Percentiles rank a stretch among this genome's conserved stretches.
These are phyloP conservation scores for Cordylochernes scorpioides DNA, from an alignment of 2,888 invertebrate genomes.

Conservation along the genomic window DNA sequence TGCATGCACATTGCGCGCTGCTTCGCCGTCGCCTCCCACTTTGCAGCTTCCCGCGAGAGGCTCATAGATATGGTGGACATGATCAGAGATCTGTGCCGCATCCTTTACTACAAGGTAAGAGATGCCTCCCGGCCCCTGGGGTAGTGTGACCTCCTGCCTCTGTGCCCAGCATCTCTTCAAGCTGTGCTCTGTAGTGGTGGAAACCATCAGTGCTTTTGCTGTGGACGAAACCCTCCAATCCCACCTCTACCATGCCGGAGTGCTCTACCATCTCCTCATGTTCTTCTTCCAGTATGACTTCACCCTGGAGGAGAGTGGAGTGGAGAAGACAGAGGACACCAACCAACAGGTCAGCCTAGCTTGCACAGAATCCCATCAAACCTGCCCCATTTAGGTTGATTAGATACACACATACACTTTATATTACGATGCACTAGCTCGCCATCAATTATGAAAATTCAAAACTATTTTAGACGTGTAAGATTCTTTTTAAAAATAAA, in stretches of 20 bases:
- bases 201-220: slow-evolving; percentile 61
- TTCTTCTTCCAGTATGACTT: slow-evolving; percentile 85
- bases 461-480: not conserved
- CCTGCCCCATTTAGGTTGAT: too few species aligned
- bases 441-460: not conserved
- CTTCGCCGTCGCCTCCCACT: slow-evolving; percentile 81
- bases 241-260: slow-evolving; percentile 54
- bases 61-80: slow-evolving; percentile 57
- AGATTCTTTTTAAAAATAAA: not conserved
- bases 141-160: slow-evolving; percentile 1
- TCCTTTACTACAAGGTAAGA: slow-evolving; percentile 51
- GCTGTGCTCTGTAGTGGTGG: slow-evolving; percentile 58
- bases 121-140: not conserved
- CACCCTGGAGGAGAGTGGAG: slow-evolving; percentile 84
- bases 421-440: too few species aligned
- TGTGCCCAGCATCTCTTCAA: slow-evolving; percentile 42
- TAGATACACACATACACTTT: too few species aligned
- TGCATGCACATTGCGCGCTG: slow-evolving; percentile 72
- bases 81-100: slow-evolving; percentile 54
- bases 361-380: too few species aligned
- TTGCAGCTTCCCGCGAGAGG: slow-evolving; percentile 60
- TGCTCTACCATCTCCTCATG: slow-evolving; percentile 64
- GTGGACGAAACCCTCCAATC: slow-evolving; percentile 61
- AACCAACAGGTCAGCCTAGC: slow-evolving; percentile 40
- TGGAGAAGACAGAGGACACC: slow-evolving; percentile 49